Evolutionary conservation across 2,113 vertebrate genomes (phyloP), one percentile per base, ranked within the genome.

Genomic region (Corythaixoides concolor): DNA sequence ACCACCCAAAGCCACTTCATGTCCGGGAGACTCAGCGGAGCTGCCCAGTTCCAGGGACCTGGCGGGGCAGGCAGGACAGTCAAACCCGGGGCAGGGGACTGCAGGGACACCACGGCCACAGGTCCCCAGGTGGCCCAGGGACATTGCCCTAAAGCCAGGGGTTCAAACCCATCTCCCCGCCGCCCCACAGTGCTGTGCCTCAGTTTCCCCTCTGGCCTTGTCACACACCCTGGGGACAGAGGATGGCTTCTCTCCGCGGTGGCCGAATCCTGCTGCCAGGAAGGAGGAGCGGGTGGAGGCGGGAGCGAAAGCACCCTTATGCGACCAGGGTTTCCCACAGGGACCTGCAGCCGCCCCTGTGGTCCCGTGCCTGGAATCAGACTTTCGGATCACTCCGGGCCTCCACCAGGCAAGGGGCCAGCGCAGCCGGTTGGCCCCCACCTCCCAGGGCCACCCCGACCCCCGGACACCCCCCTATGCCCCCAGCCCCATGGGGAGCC

Each of bases 1-100:
- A 95, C 8, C 9, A 96, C 43, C 96, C 95, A 97, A 75, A 96
- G 86, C 91, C 95, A 93, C 86, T 68, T 88, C 96, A 95, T 97
- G 83, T 17, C 72, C 12, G 41, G 56, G 62, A 52, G 12, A 13
- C 37, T 41, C 83, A 12, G 69, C 2, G 0, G 69, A 59, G 73
- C 55, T 93, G 53, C 77, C 63, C 0, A 0, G 43, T 39, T 80
- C 68, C 80, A 39, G 69, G 47, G 69, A 82, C 43, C 94, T 90
- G 89, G 11, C 43, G 72, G 70, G 67, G 27, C 39, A 69, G 70
- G 52, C 43, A 63, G 83, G 49, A 63, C 0, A 0, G 43, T 92
- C 78, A 82, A 3, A 78, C 21, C 30, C 69, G 21, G 41, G 8
- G 2, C 45, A 75, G 82, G 69, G 74, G 27, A 74, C 85, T 89